Evolutionary conservation across 2,113 vertebrate genomes (phyloP), one percentile per base, ranked within the genome.

Genomic region (Motacilla alba): DNA sequence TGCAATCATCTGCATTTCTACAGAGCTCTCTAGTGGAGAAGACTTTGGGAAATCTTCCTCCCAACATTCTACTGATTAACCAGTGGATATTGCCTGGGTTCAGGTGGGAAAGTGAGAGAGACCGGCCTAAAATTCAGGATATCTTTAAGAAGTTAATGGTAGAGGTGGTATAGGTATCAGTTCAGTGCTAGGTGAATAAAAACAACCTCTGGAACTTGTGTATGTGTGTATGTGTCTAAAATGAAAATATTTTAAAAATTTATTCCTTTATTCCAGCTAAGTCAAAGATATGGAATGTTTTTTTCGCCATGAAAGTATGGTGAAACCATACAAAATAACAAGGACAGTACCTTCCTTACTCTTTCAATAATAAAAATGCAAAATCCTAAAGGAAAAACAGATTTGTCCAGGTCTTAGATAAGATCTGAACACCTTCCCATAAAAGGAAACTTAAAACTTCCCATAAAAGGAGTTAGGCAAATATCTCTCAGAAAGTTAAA

Each of bases 11-110:
- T 90, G 86, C 17, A 11, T 93, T 97, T 93, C 93, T 92, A 35
- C 2, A 9, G 72, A 37, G 31, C 19, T 50, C 31, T 90, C 50
- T 13, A 82, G 24, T 0, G 2, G 39, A 63, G 10, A 26, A 33
- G 74, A 43, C 37, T 93, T 74, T 76, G 79, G 86, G 89, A 95
- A 92, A 87, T 90, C 82, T 81, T 87, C 47, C 79, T 94, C n/a
- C 37, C 39, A 78, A 46, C 23, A 55, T 43, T n/a, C 31, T 78
- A 74, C 64, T 82, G 46, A 53, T 77, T 58, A 93, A 53, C 20
- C 26, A 70, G 28, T 2, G 5, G 31, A 12, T 84, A 33, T 52
- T 1, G 1, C n/a, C 28, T 44, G 20, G 11, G 19, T 69, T 83
- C 33, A 17, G 16, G 41, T 66, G 37, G 22, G 24, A 73, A 87